phyloP scores from a whole-genome alignment of 1,140 invertebrate genomes.

The Euborellia annulipes region DNA sequence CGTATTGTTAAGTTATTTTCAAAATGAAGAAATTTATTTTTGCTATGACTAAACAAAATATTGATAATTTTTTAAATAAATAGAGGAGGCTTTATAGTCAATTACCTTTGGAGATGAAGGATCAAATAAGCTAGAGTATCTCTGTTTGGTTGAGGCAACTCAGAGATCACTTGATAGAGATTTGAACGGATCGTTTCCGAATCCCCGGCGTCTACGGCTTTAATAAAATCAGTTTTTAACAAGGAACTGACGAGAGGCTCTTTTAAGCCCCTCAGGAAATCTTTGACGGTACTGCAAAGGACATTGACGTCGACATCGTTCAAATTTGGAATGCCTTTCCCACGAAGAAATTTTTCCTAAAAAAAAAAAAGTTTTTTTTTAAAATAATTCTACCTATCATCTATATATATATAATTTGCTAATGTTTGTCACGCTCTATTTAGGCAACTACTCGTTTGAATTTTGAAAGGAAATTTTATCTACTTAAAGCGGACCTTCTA shows the following conservation, averaged over 20 bases:
- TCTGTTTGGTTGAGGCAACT: conserved; percentile 67
- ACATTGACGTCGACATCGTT: conserved; percentile 57
- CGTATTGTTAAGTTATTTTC: no score
- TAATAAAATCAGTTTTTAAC: conserved; percentile 59
- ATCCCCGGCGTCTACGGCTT: conserved; percentile 41
- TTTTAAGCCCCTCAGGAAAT: conserved; percentile 62
- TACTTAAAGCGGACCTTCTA: no score
- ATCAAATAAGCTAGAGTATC: conserved; percentile 77
- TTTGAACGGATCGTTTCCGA: conserved; percentile 35
- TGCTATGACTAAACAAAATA: no score
- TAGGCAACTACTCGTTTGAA: no score
- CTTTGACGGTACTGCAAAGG: conserved; percentile 71
- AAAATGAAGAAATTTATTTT: conserved; percentile 2
- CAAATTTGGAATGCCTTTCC: conserved; percentile 54
- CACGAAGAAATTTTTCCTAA: conserved; percentile 54
- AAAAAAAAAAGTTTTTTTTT: no score
- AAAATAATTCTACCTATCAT: no score
- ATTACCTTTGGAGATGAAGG: conserved; percentile 61
- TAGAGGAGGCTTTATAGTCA: not conserved
- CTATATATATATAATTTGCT: no score
- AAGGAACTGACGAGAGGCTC: conserved; percentile 68
- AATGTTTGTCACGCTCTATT: no score
- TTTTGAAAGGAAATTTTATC: no score
- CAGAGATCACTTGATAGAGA: conserved; percentile 48
- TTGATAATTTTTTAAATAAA: no score